A percentile compares a stretch with the other conserved stretches of the same genome.
Conservation (phyloP, 2,888 invertebrate genomes). For the Noctua pronuba region DNA sequence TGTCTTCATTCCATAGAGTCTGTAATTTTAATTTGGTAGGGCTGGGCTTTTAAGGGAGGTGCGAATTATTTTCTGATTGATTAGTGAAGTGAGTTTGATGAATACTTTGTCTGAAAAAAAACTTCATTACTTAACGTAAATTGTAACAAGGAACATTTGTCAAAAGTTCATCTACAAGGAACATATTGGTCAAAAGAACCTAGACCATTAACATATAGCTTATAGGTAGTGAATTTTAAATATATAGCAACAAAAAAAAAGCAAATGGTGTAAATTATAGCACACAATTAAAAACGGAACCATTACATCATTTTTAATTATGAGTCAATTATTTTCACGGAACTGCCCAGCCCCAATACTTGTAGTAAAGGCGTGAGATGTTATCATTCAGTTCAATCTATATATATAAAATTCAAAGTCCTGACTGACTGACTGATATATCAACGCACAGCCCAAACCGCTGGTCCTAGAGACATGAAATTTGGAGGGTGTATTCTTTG, state of each 20-base stretch:
- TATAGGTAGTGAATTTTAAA: not conserved
- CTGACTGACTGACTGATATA: no score
- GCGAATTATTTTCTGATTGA: no score
- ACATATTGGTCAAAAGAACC: not conserved
- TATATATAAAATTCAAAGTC: no score
- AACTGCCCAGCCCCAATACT: slow-evolving; percentile 4
- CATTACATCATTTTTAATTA: slow-evolving; percentile 23
- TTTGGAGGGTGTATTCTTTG: no score
- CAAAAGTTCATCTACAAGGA: not conserved
- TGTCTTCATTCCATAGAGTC: not conserved
- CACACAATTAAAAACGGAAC: not conserved
- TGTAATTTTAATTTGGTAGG: not conserved
- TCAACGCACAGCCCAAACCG: no score
- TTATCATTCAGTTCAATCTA: slow-evolving; percentile 19
- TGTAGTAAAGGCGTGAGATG: slow-evolving; percentile 20
- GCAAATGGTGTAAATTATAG: not conserved
- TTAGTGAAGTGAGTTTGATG: not conserved
- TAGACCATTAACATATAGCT: not conserved
- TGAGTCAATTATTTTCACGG: not conserved
- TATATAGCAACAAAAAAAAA: not conserved
- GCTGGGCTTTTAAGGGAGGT: not conserved
- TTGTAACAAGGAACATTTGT: not conserved
- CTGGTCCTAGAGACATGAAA: no score
- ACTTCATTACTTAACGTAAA: not conserved
- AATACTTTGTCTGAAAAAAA: not conserved